Evolutionary conservation across 2,888 invertebrate genomes (phyloP), one percentile per base, ranked within the genome.

Genomic region (Drosophila kambysellisi): DNA sequence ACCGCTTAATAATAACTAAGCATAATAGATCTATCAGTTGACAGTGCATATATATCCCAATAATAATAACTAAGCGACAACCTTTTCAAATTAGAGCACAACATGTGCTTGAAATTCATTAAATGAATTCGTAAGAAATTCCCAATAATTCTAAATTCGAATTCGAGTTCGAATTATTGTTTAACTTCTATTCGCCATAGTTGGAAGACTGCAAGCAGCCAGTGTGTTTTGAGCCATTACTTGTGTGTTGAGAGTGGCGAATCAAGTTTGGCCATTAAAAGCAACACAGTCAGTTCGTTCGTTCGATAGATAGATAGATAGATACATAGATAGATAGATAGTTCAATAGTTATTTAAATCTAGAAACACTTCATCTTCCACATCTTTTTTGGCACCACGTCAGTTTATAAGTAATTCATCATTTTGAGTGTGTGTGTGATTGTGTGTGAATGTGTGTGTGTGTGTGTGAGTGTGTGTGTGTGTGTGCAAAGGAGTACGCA

Each of bases 221-320:
- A 87, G 76, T 87, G 88, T 83, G 29, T 25, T 59, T 72, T 56
- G 65, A 65, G 62, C 58, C 73, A 73, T 72, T 48, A 62, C 54
- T 64, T 52, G 72, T 63, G 52, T 68, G 67, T 25, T 37, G 25
- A 15, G 53, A 54, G 68, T 68, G 68, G 63, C 63, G 54, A 82
- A 83, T 87, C 82, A 66, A 63, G 82, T 83, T 83, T 81, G 67
- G 37, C 74, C 83, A 82, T 82, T 83, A 83, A 51, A 77, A 61
- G 61, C 58, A 43, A 73, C 74, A 73, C 53, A 58, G 25, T 65
- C 51, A 50, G 53, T n/a, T 3, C 17, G 53, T n/a, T n/a, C n/a
- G n/a, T n/a, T n/a, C n/a, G 20, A 32, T 32, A 4, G 30, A 30
- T 17, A 17, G 8, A 30, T n/a, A 7, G 3, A 30, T n/a, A 4